Conservation (phyloP, 2,888 invertebrate genomes). For the Bhutanitis thaidina region DNA sequence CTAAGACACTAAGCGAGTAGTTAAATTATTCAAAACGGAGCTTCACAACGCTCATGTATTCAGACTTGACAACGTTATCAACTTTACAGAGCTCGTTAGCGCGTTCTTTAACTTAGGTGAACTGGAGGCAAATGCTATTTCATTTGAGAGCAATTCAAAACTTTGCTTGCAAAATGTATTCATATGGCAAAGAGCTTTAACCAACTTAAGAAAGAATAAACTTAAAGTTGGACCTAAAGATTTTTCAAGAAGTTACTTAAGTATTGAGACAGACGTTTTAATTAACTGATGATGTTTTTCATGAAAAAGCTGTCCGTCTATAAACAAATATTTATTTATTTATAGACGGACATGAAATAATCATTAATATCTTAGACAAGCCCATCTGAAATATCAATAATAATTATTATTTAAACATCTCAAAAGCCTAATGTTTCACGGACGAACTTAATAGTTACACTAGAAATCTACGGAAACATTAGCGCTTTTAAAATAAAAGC, state of each 20-base stretch:
- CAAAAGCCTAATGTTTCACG: no score
- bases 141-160: slow-evolving; percentile 52
- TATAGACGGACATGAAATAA: no score
- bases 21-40: slow-evolving; percentile 3
- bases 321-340: no score
- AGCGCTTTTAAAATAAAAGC: no score
- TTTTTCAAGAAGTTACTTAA: background rate
- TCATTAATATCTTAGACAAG: no score
- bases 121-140: slow-evolving; percentile 39
- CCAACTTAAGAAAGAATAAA: slow-evolving; percentile 5
- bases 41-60: slow-evolving; percentile 4
- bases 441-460: no score
- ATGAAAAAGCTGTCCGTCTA: no score
- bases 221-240: background rate
- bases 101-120: slow-evolving; percentile 12
- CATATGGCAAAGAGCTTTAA: slow-evolving; percentile 12
- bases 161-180: slow-evolving; percentile 34
- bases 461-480: no score
- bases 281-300: no score
- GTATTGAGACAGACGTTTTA: no score
- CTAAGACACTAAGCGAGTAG: background rate
- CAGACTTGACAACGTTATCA: slow-evolving; percentile 14
- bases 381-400: no score
- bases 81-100: slow-evolving; percentile 15
- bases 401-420: no score